Percentiles rank a stretch among this genome's conserved stretches.
These are phyloP conservation scores for Phacellophora camtschatica DNA, from an alignment of 30 jellyfish, hydroid and myxozoan genomes.

Conservation along the genomic window DNA sequence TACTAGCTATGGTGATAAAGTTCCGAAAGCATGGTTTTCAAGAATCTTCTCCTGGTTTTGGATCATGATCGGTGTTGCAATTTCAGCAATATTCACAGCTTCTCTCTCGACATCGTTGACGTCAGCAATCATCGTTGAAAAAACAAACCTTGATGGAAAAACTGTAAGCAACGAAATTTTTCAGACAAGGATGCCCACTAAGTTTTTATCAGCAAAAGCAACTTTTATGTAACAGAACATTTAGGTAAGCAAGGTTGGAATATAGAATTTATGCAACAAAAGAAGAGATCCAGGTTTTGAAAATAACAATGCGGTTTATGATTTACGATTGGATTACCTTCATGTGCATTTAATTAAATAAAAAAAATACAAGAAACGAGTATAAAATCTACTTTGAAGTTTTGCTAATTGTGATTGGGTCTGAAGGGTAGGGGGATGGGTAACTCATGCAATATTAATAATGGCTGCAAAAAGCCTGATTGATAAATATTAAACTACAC, in stretches of 20 bases:
- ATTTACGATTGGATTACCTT: too few species aligned
- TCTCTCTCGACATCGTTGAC: constrained; percentile 55
- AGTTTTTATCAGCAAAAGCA: too few species aligned
- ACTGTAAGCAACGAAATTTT: neutral
- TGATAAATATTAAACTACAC: too few species aligned
- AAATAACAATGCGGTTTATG: too few species aligned
- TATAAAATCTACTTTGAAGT: too few species aligned
- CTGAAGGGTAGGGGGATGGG: neutral
- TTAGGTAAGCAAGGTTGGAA: too few species aligned
- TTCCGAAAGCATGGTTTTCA: constrained; percentile 17
- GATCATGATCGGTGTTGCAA: constrained; percentile 46
- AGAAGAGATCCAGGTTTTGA: too few species aligned
- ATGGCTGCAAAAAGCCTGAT: neutral
- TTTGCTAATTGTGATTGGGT: neutral
- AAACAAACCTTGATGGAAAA: neutral
- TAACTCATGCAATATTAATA: neutral
- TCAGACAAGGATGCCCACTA: too few species aligned
- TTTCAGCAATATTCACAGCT: constrained; percentile 39
- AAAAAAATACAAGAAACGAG: too few species aligned
- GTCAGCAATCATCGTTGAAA: constrained; percentile 30
- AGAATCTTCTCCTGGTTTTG: constrained; percentile 32
- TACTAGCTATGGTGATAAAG: constrained; percentile 44
- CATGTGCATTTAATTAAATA: too few species aligned
- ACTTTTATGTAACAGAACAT: too few species aligned
- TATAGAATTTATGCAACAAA: too few species aligned